Percentiles rank a stretch among this genome's conserved stretches.
Conservation (phyloP, 2,113 vertebrate species). For the Pionites leucogaster region DNA sequence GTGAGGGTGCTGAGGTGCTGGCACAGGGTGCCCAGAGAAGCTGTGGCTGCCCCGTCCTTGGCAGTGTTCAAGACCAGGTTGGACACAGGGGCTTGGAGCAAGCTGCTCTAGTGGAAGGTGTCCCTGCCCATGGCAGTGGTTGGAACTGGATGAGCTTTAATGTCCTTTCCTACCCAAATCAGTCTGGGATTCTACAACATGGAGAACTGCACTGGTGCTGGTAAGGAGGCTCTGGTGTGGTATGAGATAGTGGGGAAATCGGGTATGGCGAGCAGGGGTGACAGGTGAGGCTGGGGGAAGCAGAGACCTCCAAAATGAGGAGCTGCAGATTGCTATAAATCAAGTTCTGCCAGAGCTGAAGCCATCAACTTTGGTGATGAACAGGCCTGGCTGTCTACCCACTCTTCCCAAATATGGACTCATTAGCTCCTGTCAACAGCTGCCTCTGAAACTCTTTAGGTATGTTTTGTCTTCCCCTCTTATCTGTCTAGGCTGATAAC, state of each 20-base stretch:
- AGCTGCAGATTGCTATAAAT: background rate
- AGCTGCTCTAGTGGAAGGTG: background rate
- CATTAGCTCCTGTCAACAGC: accelerated
- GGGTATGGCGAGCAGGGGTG: background rate
- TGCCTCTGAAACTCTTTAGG: background rate
- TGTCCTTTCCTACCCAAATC: background rate
- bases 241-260: background rate
- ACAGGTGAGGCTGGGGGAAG: background rate
- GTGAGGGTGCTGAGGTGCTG: background rate
- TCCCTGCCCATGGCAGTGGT: background rate
- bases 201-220: too few relatives aligned
- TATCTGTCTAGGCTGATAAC: background rate
- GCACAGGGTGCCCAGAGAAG: too few relatives aligned
- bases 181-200: background rate
- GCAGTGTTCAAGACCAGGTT: too few relatives aligned
- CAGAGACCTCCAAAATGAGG: background rate
- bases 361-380: background rate
- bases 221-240: background rate
- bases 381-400: too few relatives aligned
- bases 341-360: background rate
- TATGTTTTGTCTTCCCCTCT: background rate
- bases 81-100: background rate
- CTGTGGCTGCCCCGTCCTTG: too few relatives aligned
- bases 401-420: background rate
- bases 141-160: background rate